Conservation (phyloP, 2,113 vertebrate species). For the Meriones unguiculatus region DNA sequence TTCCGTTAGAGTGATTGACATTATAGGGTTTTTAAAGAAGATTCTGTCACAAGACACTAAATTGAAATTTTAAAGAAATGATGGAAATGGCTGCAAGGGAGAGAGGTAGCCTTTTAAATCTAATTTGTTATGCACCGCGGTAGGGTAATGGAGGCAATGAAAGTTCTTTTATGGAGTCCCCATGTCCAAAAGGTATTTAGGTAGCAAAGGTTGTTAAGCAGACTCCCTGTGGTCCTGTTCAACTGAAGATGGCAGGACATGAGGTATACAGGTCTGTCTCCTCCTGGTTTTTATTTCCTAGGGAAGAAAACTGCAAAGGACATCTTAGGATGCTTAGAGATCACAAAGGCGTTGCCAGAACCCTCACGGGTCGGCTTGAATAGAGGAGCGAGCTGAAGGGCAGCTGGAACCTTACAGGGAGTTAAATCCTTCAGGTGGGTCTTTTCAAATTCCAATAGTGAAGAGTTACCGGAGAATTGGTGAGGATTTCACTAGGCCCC, state of each 20-base stretch:
- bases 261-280: slow-evolving; percentile 90
- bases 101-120: slow-evolving; percentile 96
- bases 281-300: slow-evolving; percentile 90
- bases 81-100: slow-evolving; percentile 94
- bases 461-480: slow-evolving; percentile 90
- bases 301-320: slow-evolving; percentile 89
- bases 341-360: slow-evolving; percentile 87
- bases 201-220: slow-evolving; percentile 91
- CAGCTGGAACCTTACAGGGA: slow-evolving; percentile 87
- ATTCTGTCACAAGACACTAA: slow-evolving; percentile 94
- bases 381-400: slow-evolving; percentile 86
- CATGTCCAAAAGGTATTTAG: slow-evolving; percentile 96
- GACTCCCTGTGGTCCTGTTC: slow-evolving; percentile 88
- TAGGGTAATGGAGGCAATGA: slow-evolving; percentile 95
- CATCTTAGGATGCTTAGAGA: slow-evolving; percentile 89
- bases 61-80: slow-evolving; percentile 97
- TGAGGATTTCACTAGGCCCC: slow-evolving; percentile 90
- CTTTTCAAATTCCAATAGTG: slow-evolving; percentile 92
- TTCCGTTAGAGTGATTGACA: slow-evolving; percentile 93
- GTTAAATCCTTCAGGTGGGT: slow-evolving; percentile 93
- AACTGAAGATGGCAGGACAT: slow-evolving; percentile 90
- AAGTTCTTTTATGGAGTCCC: slow-evolving; percentile 93
- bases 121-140: slow-evolving; percentile 99
- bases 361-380: slow-evolving; percentile 86
- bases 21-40: slow-evolving; percentile 93